Evolutionary conservation across 2,888 invertebrate genomes (phyloP).

Genomic region (Pyrgus malvae): DNA sequence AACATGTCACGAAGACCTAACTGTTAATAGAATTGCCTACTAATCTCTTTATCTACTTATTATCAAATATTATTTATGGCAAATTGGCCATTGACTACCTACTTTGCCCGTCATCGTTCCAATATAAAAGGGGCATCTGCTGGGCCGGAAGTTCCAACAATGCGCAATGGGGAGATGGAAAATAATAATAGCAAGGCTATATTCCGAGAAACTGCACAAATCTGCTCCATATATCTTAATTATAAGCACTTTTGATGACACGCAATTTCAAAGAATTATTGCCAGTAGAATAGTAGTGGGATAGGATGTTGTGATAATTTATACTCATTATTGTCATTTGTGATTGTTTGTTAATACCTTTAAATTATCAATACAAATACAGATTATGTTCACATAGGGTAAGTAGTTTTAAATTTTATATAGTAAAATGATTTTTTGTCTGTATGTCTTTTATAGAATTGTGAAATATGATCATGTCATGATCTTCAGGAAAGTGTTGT

Average conservation of each 20-base stretch:
- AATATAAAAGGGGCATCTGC: constrained; percentile 16
- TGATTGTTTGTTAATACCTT: too few relatives aligned
- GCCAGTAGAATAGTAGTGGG: not conserved
- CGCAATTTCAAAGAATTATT: not conserved
- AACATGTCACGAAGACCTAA: not conserved
- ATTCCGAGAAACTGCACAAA: constrained; percentile 17
- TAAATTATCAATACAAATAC: too few relatives aligned
- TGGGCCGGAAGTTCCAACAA: constrained; percentile 15
- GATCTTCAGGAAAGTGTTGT: too few relatives aligned
- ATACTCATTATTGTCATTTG: too few relatives aligned
- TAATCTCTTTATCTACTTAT: constrained; percentile 11
- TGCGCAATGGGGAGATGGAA: constrained; percentile 10
- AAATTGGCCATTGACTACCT: constrained; percentile 11
- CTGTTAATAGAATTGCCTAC: not conserved
- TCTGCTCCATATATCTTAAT: constrained; percentile 25
- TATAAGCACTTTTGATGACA: constrained; percentile 13
- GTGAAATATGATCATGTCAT: too few relatives aligned
- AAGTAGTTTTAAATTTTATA: too few relatives aligned
- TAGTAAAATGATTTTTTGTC: too few relatives aligned
- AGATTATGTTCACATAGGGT: too few relatives aligned
- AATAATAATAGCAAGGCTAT: constrained; percentile 13
- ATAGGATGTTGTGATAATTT: not conserved
- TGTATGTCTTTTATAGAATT: too few relatives aligned
- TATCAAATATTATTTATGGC: constrained; percentile 16
- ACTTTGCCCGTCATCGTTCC: constrained; percentile 7